These are phyloP conservation scores for Catocala fraxini DNA, from an alignment of 2,888 invertebrate genomes.

Conservation along the genomic window DNA sequence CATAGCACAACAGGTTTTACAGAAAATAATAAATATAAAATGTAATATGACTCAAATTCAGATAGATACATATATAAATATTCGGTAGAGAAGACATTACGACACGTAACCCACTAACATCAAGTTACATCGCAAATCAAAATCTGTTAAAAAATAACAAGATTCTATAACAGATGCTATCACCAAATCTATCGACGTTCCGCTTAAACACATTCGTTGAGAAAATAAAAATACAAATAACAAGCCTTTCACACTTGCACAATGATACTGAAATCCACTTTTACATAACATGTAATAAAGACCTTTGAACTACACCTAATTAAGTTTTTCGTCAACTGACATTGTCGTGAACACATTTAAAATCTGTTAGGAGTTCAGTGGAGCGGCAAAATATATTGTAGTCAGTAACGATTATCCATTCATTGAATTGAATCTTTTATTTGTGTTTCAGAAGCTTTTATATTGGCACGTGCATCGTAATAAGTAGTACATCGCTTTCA, in stretches of 20 bases:
- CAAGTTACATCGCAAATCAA: no score
- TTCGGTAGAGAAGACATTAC: no score
- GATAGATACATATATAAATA: no score
- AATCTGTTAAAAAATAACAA: background rate
- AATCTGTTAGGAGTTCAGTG: slow-evolving; percentile 15
- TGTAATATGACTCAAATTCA: no score
- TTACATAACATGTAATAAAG: slow-evolving; percentile 30
- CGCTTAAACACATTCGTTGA: slow-evolving; percentile 11
- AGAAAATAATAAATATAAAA: no score
- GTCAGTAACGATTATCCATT: background rate
- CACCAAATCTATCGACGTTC: slow-evolving; percentile 16
- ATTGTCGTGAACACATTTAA: slow-evolving; percentile 23
- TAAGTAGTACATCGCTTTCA: no score
- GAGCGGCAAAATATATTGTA: slow-evolving; percentile 14
- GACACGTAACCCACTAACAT: no score
- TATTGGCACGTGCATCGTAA: no score
- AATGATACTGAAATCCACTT: slow-evolving; percentile 18
- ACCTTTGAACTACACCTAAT: slow-evolving; percentile 20
- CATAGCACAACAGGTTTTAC: no score
- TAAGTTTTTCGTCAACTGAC: slow-evolving; percentile 17
- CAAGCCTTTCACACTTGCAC: slow-evolving; percentile 17
- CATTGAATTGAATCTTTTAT: slow-evolving; percentile 6
- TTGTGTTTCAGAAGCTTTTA: no score
- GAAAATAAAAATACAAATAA: background rate
- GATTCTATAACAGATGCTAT: background rate